These are phyloP conservation scores for Halocynthia aurantium DNA, from an alignment of 23 tunicate genomes.

Conservation along the genomic window DNA sequence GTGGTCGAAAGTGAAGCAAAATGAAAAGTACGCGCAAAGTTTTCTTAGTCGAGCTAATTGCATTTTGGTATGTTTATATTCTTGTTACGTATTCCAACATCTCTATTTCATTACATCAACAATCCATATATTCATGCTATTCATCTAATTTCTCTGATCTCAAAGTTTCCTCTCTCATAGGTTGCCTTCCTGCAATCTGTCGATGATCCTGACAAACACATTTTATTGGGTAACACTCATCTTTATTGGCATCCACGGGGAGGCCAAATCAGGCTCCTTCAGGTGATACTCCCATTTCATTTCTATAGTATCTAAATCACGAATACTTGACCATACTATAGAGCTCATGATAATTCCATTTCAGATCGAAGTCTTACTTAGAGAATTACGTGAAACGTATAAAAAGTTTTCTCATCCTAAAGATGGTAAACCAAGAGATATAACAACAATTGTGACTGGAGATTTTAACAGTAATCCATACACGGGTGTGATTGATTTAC, in stretches of 20 bases:
- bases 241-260: constrained; percentile 95
- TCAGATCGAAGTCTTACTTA: constrained; percentile 13
- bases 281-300: constrained; percentile 21
- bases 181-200: constrained; percentile 36
- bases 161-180: constrained; percentile 14
- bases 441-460: constrained; percentile 55
- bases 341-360: neutral
- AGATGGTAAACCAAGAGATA: neutral
- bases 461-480: constrained; percentile 74
- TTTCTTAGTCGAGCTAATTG: constrained; percentile 16
- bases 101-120: neutral
- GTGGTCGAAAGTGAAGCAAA: neutral
- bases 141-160: neutral
- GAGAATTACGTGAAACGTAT: constrained; percentile 1
- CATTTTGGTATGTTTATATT: constrained; percentile 5
- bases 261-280: constrained; percentile 48
- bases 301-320: neutral
- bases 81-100: too few species aligned
- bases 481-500: constrained; percentile 45
- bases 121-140: neutral
- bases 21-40: neutral
- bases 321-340: neutral
- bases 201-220: constrained; percentile 26
- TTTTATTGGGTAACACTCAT: constrained; percentile 83
- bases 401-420: constrained; percentile 5